Conservation (phyloP, 2,113 vertebrate species). For the Engraulis encrasicolus region DNA sequence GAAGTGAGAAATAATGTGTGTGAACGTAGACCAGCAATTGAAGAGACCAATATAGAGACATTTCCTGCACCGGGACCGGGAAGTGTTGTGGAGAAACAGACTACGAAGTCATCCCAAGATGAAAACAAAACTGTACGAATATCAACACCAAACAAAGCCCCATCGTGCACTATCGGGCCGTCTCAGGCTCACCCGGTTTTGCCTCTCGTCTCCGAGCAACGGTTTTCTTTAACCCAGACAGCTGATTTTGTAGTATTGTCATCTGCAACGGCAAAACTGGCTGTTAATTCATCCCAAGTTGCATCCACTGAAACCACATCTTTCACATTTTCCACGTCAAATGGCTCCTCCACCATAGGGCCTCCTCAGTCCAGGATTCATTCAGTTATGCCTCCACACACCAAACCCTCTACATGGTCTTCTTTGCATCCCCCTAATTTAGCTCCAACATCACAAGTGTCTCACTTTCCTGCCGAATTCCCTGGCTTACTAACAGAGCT, state of each 20-base stretch:
- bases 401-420: not conserved
- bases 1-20: not conserved
- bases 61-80: not conserved
- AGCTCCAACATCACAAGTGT: not conserved
- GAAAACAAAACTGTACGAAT: not conserved
- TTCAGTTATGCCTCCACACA: not conserved
- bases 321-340: too few relatives aligned
- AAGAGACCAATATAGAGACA: not conserved
- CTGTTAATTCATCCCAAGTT: too few relatives aligned
- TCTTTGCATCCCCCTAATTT: not conserved
- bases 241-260: too few relatives aligned
- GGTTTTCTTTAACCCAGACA: too few relatives aligned
- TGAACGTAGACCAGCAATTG: not conserved
- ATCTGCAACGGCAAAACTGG: too few relatives aligned
- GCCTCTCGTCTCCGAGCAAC: too few relatives aligned
- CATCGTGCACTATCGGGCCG: not conserved
- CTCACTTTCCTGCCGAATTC: not conserved
- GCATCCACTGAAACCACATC: too few relatives aligned
- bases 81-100: not conserved
- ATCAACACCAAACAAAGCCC: not conserved
- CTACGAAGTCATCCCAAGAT: not conserved
- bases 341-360: too few relatives aligned
- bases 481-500: slow-evolving; percentile 12
- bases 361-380: not conserved
- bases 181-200: not conserved